Base-by-base conservation (phyloP, 53 echinoderm and acorn worm genomes). In the Holothuria leucospilota region DNA sequence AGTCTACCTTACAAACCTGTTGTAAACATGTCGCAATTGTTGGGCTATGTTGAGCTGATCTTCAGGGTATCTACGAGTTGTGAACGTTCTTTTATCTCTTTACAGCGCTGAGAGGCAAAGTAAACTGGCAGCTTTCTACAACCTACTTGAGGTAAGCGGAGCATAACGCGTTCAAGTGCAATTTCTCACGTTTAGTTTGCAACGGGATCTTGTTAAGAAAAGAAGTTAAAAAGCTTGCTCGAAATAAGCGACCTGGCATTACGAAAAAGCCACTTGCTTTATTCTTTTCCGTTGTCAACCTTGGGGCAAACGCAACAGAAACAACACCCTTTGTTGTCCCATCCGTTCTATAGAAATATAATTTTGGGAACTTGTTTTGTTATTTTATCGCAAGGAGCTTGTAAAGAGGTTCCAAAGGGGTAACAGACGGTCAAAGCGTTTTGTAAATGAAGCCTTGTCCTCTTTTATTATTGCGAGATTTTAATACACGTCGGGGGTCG, bases 281-380 rank as follows among this genome's bases (percentile, higher is more conserved):
- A n/a, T 75, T 75, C 75, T 75, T 49, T 42, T 75, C n/a, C 13
- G 75, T 75, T 75, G 75, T 49, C 75, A 75, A 51, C 75, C 75
- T 75, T 20, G 75, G 75, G 75, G 75, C 75, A 75, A 24, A 75
- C 18, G 75, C 75, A 38, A 75, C 75, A 75, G 75, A 75, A 75
- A 75, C 75, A 75, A 75, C 75, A 75, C 75, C 75, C 75, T 75
- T 75, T 75, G 75, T 75, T 75, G 75, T 75, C 46, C 51, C 75
- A 75, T 75, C 75, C 75, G 51, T 52, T 75, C 75, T 52, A 51
- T 75, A 20, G 75, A 75, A 75, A 46, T 75, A 75, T 75, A 46
- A 75, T 75, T 75, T 75, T 75, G 52, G 75, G 75, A 75, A 52
- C 75, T 75, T 75, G 75, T 75, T 75, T 75, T 75, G 75, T 75